Evolutionary conservation across 2,113 vertebrate species (phyloP).

Genomic region (Channa maculata): DNA sequence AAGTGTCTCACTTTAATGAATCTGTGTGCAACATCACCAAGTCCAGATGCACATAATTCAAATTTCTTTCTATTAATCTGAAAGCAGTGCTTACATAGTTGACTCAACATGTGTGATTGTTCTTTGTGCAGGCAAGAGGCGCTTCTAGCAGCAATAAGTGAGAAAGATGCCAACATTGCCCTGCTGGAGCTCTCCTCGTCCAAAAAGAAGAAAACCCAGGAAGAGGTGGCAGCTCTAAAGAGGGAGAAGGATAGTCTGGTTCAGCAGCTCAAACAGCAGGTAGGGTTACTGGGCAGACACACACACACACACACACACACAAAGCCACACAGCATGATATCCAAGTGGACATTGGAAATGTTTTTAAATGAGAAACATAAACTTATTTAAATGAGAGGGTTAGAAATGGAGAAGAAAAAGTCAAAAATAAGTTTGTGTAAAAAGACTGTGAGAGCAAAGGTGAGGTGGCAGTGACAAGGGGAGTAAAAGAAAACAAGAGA

Average conservation of each 20-base stretch:
- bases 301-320: background rate
- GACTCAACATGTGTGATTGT: background rate
- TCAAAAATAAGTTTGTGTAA: background rate
- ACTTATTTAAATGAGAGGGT: conserved; percentile 5
- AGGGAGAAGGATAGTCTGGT: conserved; percentile 96
- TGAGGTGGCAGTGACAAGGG: conserved; percentile 61
- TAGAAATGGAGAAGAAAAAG: background rate
- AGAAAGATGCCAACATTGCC: conserved; percentile 98
- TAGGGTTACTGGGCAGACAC: conserved; percentile 52
- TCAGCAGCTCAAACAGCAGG: conserved; percentile 98
- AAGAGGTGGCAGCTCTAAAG: conserved; percentile 94
- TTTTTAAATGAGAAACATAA: too few species aligned
- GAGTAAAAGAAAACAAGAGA: conserved; percentile 60
- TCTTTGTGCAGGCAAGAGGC: conserved; percentile 91
- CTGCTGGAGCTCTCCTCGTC: conserved; percentile 96
- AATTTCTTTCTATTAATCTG: background rate
- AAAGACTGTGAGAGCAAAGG: conserved; percentile 39
- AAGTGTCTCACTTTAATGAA: too few species aligned
- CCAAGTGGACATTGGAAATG: background rate
- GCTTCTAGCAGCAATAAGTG: conserved; percentile 96
- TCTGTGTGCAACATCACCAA: background rate
- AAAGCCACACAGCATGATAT: background rate
- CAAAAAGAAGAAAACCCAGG: conserved; percentile 98
- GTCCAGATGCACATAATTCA: background rate
- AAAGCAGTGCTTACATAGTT: conserved; percentile 7